Evolutionary conservation across 35 echinoderm and acorn worm genomes (phyloP).

Genomic region (Hemicentrotus pulcherrimus): DNA sequence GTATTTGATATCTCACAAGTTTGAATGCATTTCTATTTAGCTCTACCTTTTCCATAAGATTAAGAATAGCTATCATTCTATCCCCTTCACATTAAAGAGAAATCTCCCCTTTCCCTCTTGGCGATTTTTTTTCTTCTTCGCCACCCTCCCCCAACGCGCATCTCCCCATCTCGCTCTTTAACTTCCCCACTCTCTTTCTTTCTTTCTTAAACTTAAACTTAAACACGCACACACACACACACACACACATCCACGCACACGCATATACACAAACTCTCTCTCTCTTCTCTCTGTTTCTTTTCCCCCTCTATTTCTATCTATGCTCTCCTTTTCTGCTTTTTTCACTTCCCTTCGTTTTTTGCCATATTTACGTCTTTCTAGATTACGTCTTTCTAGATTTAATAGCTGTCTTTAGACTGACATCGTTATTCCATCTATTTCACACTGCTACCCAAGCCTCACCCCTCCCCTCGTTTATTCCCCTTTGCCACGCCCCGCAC

Average conservation of each 20-base stretch:
- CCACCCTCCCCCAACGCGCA: no score
- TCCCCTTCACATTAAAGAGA: not conserved
- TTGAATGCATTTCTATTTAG: no score
- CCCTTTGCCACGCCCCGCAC: not conserved
- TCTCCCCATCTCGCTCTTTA: not conserved
- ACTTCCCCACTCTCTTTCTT: not conserved
- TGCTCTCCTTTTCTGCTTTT: not conserved
- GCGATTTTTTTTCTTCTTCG: not conserved
- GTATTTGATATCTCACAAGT: no score
- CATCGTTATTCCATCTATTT: no score
- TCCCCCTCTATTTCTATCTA: not conserved
- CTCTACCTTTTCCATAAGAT: no score
- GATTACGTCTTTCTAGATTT: not conserved
- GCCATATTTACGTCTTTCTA: not conserved
- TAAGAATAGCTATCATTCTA: not conserved
- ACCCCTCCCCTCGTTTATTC: not conserved
- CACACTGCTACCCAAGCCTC: not conserved
- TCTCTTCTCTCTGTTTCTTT: not conserved
- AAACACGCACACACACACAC: no score
- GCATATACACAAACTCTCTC: not conserved
- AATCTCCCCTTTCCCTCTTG: no score
- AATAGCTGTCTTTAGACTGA: no score
- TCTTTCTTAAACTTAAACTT: no score
- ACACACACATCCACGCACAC: no score
- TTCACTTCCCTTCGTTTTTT: not conserved